phyloP scores from a whole-genome alignment of 2,113 vertebrate genomes.

The Cavia porcellus region DNA sequence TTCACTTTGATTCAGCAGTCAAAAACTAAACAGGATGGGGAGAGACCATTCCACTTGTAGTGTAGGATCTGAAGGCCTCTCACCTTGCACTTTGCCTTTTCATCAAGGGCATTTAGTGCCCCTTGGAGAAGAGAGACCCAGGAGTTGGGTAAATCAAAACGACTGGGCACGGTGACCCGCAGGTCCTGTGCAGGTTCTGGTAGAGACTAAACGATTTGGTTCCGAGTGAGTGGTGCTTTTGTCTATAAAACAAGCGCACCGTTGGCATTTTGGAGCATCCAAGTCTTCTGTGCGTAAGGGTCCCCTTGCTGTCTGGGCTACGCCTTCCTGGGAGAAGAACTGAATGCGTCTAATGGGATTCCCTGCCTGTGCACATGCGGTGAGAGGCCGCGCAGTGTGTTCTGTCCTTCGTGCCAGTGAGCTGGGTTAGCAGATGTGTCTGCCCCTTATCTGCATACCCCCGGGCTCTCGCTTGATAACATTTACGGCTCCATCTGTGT shows the following conservation, averaged over 20 bases:
- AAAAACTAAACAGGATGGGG: neutral
- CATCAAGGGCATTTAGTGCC: neutral
- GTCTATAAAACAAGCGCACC: neutral
- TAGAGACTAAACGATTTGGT: neutral
- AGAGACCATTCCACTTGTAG: neutral
- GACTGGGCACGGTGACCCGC: rapidly evolving
- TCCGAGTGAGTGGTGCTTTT: neutral
- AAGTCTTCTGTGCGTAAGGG: neutral
- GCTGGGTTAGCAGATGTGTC: neutral
- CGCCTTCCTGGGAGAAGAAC: neutral
- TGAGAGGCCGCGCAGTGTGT: neutral
- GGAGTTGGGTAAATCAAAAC: neutral
- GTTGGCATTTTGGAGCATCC: neutral
- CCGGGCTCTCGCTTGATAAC: neutral
- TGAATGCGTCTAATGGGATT: neutral
- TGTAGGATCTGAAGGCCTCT: neutral
- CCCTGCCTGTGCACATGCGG: slow-evolving; percentile 31
- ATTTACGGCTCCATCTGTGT: neutral
- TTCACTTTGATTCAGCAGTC: neutral
- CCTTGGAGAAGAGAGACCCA: neutral
- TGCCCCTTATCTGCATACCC: neutral
- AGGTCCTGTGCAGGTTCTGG: neutral
- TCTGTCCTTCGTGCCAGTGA: neutral
- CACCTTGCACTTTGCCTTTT: neutral
- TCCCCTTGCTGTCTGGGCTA: neutral